Percentiles rank a stretch among this genome's conserved stretches.
Evolutionary conservation across 2,113 vertebrate genomes (phyloP).

Genomic region (Probosciger aterrimus): DNA sequence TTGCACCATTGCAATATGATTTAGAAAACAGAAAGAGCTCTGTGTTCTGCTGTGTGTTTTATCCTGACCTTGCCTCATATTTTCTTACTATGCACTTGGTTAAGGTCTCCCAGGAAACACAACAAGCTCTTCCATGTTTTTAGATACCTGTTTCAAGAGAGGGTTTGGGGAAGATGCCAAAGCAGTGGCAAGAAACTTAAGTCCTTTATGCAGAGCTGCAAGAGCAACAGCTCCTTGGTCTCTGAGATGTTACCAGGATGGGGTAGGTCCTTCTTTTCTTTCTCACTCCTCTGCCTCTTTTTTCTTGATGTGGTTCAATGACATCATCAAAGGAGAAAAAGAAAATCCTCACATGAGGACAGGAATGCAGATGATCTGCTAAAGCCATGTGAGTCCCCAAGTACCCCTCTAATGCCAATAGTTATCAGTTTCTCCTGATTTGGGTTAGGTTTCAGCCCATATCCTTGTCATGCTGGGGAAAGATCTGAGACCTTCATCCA

Average conservation of each 20-base stretch:
- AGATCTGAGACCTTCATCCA: neutral
- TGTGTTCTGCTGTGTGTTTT: neutral
- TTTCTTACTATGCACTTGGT: neutral
- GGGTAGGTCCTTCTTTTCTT: neutral
- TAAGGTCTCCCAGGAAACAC: neutral
- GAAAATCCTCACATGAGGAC: neutral
- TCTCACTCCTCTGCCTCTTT: neutral
- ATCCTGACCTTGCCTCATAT: neutral
- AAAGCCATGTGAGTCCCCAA: neutral
- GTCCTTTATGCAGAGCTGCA: neutral
- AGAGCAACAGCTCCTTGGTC: neutral
- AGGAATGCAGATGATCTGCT: neutral
- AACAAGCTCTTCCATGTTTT: neutral
- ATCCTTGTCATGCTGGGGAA: neutral
- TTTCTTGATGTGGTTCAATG: neutral
- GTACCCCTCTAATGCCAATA: neutral
- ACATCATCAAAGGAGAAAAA: neutral
- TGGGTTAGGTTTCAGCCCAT: neutral
- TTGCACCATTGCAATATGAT: neutral
- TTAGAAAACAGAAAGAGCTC: neutral
- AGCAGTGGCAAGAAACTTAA: neutral
- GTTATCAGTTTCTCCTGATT: neutral
- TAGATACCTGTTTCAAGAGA: neutral
- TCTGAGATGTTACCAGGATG: too few relatives aligned
- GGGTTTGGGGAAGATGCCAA: neutral